Base-by-base conservation (phyloP, 1,140 invertebrate species). In the Drosophila ananassae region DNA sequence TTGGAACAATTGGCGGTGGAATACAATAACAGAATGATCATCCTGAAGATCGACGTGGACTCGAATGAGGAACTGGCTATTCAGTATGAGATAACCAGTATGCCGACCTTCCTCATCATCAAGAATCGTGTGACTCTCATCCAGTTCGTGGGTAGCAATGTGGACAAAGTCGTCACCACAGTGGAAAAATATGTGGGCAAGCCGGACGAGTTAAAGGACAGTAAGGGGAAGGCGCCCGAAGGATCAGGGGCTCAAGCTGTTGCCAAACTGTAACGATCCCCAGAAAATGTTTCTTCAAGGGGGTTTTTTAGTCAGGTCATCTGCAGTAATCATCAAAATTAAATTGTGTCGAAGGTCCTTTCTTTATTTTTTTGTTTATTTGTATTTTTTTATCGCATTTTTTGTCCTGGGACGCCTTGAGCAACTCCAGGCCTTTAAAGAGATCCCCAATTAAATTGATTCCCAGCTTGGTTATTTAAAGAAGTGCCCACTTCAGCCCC, bases 51-150 rank as follows among this genome's bases (percentile, higher is more conserved):
- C n/a, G 97, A 98, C 92, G 97, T 99, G 1, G 97, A 99, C 79
- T 96, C 98, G 80, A 94, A 94, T 79, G 97, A 97, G 81, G 97
- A 98, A 10, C 92, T 98, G 39, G 96, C 96, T 0, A 91, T 93
- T 17, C 93, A 96, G 67, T 98, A 97, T 92, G 94, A 96, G 63
- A 95, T 99, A 71, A 94, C 93, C 61, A 96, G 96, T 32, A 98
- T 98, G 97, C 98, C 98, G 24, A 98, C 98, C 0, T 98, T 98
- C 92, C 91, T 98, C n/a, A 97, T 98, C 87, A 93, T 98, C 60
- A 98, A 97, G 92, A 95, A 95, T 69, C 93, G 93, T 21, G 91
- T 95, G 84, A 94, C 95, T 83, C 94, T 97, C 6, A 94, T 95
- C 9, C 94, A 94, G 56, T 96, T 98, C 91, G 94, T 95, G 72